These are phyloP conservation scores for Oreochromis niloticus DNA, from an alignment of 2,113 vertebrate species.

Conservation along the genomic window DNA sequence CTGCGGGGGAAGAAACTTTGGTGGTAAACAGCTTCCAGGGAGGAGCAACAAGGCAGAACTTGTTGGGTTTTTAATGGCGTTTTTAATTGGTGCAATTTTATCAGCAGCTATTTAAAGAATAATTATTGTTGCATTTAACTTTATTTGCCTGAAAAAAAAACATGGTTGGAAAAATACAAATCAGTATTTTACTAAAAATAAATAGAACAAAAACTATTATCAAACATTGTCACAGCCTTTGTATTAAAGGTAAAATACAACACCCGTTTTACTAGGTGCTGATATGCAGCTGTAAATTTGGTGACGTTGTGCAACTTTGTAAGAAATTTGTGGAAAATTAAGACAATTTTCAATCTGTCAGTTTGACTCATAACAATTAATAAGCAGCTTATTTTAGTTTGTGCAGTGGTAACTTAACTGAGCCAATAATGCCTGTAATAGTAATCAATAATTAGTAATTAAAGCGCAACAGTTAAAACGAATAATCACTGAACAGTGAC, in stretches of 20 bases:
- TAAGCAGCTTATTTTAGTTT: not conserved
- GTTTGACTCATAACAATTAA: not conserved
- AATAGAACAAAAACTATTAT: not conserved
- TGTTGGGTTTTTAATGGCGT: slow-evolving; percentile 6
- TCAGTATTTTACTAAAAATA: not conserved
- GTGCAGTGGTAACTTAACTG: not conserved
- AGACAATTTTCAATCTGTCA: not conserved
- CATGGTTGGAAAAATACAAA: not conserved
- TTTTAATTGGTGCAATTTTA: slow-evolving; percentile 9
- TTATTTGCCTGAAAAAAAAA: not conserved
- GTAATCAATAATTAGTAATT: not conserved
- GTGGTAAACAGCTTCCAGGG: slow-evolving; percentile 7
- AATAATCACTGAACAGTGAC: not conserved
- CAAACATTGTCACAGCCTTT: not conserved
- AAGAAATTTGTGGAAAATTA: not conserved
- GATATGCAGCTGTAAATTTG: not conserved
- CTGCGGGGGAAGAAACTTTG: not conserved
- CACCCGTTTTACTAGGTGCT: not conserved
- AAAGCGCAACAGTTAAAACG: not conserved
- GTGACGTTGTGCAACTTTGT: not conserved
- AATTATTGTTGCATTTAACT: not conserved
- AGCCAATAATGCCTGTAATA: not conserved
- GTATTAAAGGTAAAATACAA: not conserved
- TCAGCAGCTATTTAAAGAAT: not conserved
- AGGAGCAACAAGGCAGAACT: not conserved